These are phyloP conservation scores for Chrysogorgia sp. DNA, from an alignment of 92 coral and sea anemone species.

Conservation along the genomic window DNA sequence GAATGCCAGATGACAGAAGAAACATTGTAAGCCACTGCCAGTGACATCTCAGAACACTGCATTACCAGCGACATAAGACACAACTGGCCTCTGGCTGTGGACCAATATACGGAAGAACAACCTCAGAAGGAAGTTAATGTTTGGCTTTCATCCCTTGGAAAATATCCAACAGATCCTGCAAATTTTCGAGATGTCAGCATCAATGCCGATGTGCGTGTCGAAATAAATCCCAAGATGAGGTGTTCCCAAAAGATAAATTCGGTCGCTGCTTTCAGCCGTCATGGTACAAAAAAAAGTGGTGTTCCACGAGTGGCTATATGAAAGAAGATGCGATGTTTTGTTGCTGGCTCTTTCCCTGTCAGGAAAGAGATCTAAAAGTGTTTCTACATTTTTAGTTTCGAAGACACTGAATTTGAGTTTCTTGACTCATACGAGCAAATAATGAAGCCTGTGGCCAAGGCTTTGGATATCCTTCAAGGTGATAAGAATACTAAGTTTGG, in stretches of 20 bases:
- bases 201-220: neutral
- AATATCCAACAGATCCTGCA: neutral
- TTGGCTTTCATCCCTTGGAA: neutral
- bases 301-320: constrained; percentile 12
- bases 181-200: neutral
- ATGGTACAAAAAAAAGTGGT: constrained; percentile 1
- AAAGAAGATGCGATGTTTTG: neutral
- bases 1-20: constrained; percentile 20
- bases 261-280: constrained; percentile 1
- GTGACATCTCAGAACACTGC: too few relatives aligned
- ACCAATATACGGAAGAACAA: too few relatives aligned
- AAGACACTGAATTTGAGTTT: too few relatives aligned
- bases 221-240: neutral
- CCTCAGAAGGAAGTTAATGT: neutral
- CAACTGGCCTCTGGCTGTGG: too few relatives aligned
- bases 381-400: constrained; percentile 2
- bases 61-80: too few relatives aligned
- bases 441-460: too few relatives aligned
- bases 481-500: constrained; percentile 24
- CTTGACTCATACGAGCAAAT: constrained; percentile 8
- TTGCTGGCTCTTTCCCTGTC: neutral
- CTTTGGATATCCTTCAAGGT: too few relatives aligned
- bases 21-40: constrained; percentile 2
- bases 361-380: too few relatives aligned
- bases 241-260: neutral